phyloP scores from a whole-genome alignment of 1,140 invertebrate genomes.

The Orius insidiosus region DNA sequence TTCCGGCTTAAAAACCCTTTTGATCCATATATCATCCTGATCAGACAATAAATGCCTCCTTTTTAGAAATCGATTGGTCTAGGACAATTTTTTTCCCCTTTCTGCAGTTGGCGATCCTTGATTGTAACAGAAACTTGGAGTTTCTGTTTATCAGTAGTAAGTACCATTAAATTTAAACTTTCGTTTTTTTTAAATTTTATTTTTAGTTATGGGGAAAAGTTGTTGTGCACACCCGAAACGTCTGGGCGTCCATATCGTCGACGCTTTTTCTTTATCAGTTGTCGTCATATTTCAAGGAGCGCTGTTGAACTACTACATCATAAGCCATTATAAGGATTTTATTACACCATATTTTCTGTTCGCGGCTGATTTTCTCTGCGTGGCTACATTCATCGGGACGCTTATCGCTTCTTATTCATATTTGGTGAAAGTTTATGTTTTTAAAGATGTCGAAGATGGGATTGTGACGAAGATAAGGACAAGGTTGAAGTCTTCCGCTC shows the following conservation, averaged over 20 bases:
- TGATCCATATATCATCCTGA: no score
- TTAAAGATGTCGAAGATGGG: constrained; percentile 15
- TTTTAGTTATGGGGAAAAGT: no score
- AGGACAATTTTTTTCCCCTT: no score
- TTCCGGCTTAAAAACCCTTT: no score
- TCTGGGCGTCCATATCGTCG: constrained; percentile 16
- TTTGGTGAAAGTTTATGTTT: constrained; percentile 19
- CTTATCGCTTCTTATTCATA: constrained; percentile 24
- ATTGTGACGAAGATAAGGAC: constrained; percentile 6
- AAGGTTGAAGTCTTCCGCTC: constrained; percentile 13
- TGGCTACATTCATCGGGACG: constrained; percentile 26
- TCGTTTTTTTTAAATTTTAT: no score
- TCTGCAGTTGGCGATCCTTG: no score
- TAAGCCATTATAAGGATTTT: constrained; percentile 22
- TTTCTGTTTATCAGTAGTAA: no score
- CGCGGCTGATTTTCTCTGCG: constrained; percentile 27
- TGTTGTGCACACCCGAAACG: no score
- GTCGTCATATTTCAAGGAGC: constrained; percentile 23
- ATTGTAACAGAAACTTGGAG: no score
- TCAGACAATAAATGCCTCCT: no score
- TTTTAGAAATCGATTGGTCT: no score
- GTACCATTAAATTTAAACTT: no score
- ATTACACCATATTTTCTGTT: constrained; percentile 29
- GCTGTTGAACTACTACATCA: constrained; percentile 28
- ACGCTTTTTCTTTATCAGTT: constrained; percentile 15